Evolutionary conservation across 2,113 vertebrate species (phyloP).

Genomic region (Mesitornis unicolor): DNA sequence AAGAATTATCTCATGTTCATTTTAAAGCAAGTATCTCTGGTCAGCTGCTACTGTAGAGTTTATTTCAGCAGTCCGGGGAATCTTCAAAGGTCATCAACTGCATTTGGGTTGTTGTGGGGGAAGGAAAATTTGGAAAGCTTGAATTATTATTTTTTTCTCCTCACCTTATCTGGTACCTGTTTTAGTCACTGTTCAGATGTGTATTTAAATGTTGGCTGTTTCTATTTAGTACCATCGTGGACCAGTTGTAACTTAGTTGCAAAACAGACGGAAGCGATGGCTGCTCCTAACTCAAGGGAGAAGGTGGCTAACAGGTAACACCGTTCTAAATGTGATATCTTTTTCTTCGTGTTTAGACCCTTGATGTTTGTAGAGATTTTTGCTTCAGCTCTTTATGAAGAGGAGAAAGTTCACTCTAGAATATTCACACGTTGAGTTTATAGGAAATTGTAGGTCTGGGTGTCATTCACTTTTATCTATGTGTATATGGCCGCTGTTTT

Average conservation of each 20-base stretch:
- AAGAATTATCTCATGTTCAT: background rate
- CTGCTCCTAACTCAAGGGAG: slow-evolving; percentile 70
- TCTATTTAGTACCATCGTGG: slow-evolving; percentile 83
- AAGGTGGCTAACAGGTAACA: slow-evolving; percentile 85
- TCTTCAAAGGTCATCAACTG: background rate
- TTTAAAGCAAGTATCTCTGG: background rate
- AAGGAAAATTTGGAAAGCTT: background rate
- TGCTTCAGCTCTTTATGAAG: background rate
- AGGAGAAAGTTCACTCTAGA: background rate
- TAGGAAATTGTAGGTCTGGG: background rate
- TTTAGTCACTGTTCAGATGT: background rate
- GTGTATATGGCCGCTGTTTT: background rate
- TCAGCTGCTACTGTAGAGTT: background rate
- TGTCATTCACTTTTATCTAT: background rate
- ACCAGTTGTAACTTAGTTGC: slow-evolving; percentile 39
- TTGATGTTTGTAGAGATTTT: background rate
- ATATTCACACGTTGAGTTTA: background rate
- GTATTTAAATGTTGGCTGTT: background rate
- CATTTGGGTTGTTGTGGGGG: background rate
- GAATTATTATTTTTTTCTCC: background rate
- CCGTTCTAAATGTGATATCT: background rate
- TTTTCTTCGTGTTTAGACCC: background rate
- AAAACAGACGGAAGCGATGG: slow-evolving; percentile 51
- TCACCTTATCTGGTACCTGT: background rate
- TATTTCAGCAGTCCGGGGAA: background rate